A percentile compares a stretch with the other conserved stretches of the same genome.
phyloP scores from a whole-genome alignment of 2,113 vertebrate species.

The rat (Rattus norvegicus) region GRCr8 NC_086028.1:93065501-93066000 shows the following conservation, averaged over 20 bases:
- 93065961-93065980: background rate
- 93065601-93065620: background rate
- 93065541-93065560: background rate
- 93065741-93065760: background rate
- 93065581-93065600: background rate
- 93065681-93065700: background rate
- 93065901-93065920: background rate
- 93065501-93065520: background rate
- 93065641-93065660: background rate
- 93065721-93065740: background rate
- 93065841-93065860: background rate
- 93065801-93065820: constrained; percentile 34
- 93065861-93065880: constrained; percentile 33
- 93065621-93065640: background rate
- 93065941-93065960: background rate
- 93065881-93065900: constrained; percentile 18
- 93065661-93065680: background rate
- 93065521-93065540: background rate
- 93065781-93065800: constrained; percentile 30
- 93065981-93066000: constrained; percentile 13
- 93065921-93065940: constrained; percentile 48
- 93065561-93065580: background rate
- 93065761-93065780: constrained; percentile 35
- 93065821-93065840: background rate
- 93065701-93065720: background rate